Base-by-base conservation (phyloP, 2,888 invertebrate species). In the Sarcophaga subvicina region DNA sequence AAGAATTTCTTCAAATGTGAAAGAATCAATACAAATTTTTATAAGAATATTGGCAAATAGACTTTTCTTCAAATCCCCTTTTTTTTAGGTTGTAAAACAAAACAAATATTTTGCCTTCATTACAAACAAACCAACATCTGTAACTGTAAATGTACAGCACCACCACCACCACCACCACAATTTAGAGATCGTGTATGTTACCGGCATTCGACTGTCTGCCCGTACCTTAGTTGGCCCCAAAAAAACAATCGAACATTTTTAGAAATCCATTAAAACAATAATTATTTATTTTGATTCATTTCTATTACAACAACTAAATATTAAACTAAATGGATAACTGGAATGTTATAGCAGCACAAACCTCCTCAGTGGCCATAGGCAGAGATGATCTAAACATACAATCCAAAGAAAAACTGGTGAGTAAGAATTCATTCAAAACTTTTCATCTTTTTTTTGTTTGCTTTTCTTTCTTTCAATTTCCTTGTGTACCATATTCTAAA, bases 331-430 rank as follows among this genome's bases (percentile, higher is more conserved):
- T 96, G 96, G 96, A 96, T 94, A 95, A 95, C 90, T 96, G 96
- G 96, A 96, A 96, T 86, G 95, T 95, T 89, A 93, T 96, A 91
- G 95, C 95, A 89, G 95, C 95, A 90, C 95, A 95, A 90, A 94
- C 83, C 60, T 78, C 94, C 82, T 95, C 95, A 67, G 94, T 95
- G 71, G 95, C 95, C 87, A 96, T 96, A 22, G 95, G 96, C 90
- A 95, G 96, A 89, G 96, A 97, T 94, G 96, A 90, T 86, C 84
- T 89, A 76, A 90, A 88, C 82, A 86, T 89, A 75, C 88, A 87
- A 69, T 90, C 90, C 62, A 93, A 92, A 88, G 93, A 93, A 86
- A 91, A 92, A 89, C 89, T 93, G 91, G 93, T 93, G 87, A 93
- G 93, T 92, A 87, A 66, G 62, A 49, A 54, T 73, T 25, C 22